Percentiles rank a stretch among this genome's conserved stretches.
phyloP scores from a whole-genome alignment of 2,113 vertebrate genomes.

The Psophia crepitans region DNA sequence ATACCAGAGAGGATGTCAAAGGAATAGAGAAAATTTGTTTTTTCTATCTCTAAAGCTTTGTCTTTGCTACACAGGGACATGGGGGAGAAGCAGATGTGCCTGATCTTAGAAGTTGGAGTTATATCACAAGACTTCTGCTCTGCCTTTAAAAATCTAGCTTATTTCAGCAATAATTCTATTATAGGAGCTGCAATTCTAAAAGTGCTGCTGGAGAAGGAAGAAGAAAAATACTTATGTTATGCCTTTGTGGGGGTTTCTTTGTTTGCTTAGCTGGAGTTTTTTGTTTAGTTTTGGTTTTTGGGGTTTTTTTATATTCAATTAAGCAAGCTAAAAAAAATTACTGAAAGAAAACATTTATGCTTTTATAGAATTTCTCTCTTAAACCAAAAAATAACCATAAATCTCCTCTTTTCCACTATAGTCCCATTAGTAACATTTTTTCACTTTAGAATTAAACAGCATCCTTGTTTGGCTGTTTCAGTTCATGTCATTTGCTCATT shows the following conservation, averaged over 20 bases:
- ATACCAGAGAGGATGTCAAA: neutral
- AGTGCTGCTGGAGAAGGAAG: neutral
- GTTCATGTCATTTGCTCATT: neutral
- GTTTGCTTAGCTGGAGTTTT: neutral
- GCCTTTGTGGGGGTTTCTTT: neutral
- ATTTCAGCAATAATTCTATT: neutral
- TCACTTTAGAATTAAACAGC: neutral
- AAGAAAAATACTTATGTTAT: neutral
- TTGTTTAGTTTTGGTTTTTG: neutral
- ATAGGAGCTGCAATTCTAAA: neutral
- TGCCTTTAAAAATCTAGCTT: neutral
- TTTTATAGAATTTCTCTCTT: neutral
- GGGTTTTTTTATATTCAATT: neutral
- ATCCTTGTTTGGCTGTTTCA: neutral
- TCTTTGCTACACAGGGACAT: neutral
- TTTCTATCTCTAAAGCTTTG: neutral
- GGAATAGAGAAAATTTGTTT: neutral
- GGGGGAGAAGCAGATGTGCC: rapidly evolving
- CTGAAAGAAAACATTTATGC: neutral
- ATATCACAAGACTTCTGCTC: neutral
- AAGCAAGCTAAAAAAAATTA: neutral
- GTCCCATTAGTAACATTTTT: neutral
- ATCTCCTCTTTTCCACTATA: neutral
- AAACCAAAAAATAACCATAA: neutral
- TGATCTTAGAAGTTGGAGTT: neutral